Percentiles rank a stretch among this genome's conserved stretches.
Conservation (phyloP, 2,888 invertebrate genomes). For the Eupithecia centaureata region DNA sequence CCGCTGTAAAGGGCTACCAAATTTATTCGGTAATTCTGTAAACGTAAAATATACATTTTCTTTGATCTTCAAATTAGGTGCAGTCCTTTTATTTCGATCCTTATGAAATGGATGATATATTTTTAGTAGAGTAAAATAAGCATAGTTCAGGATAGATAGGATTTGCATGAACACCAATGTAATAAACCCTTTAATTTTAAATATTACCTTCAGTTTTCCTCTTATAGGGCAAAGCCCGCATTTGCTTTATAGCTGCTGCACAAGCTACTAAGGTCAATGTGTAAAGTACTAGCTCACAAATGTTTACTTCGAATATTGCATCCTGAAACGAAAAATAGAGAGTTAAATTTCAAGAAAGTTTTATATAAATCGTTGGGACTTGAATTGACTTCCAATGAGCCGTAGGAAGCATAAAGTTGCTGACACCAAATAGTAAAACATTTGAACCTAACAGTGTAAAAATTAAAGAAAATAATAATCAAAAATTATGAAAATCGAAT, state of each 20-base stretch:
- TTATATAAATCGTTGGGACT: not conserved
- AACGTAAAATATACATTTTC: too few species aligned
- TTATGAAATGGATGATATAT: too few species aligned
- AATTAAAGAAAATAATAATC: not conserved
- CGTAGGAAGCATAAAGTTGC: not conserved
- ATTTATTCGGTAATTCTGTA: too few species aligned
- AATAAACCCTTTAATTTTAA: not conserved
- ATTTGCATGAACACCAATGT: not conserved
- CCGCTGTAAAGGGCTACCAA: too few species aligned
- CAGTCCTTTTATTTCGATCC: too few species aligned
- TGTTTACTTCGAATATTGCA: constrained; percentile 89
- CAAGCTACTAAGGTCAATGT: constrained; percentile 86
- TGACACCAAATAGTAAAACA: not conserved
- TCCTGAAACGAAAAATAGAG: constrained; percentile 64
- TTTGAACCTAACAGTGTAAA: not conserved
- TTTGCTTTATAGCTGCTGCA: constrained; percentile 86
- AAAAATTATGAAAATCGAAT: not conserved
- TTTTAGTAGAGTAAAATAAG: too few species aligned
- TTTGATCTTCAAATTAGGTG: too few species aligned
- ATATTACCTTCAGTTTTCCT: constrained; percentile 83
- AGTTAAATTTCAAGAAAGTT: not conserved
- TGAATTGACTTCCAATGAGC: not conserved
- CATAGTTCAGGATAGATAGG: not conserved
- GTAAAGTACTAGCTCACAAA: constrained; percentile 90
- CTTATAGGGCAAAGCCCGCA: constrained; percentile 88